Evolutionary conservation across 2,888 invertebrate genomes (phyloP).

Genomic region (Linnaemya tessellans): DNA sequence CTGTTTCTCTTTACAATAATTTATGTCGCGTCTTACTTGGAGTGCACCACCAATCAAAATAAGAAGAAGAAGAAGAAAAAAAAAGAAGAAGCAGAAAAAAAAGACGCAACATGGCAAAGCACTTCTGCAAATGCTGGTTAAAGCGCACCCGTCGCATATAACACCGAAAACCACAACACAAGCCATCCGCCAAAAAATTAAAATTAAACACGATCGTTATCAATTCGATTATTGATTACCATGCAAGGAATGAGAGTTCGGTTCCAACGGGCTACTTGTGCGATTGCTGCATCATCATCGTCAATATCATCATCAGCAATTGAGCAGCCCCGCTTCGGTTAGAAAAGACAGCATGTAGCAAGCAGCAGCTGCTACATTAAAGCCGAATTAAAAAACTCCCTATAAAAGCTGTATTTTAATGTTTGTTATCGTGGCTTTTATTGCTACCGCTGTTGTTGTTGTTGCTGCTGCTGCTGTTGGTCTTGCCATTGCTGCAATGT

Average conservation of each 20-base stretch:
- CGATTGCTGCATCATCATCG: conserved; percentile 62
- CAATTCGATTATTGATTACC: conserved; percentile 83
- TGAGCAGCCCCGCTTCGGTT: conserved; percentile 40
- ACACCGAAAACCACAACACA: conserved; percentile 72
- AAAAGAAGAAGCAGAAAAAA: conserved; percentile 35
- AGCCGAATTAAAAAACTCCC: conserved; percentile 65
- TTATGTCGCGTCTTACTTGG: conserved; percentile 71
- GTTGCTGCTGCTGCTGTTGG: background rate
- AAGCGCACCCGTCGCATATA: conserved; percentile 80
- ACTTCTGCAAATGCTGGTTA: conserved; percentile 75
- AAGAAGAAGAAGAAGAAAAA: conserved; percentile 20
- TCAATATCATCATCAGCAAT: background rate
- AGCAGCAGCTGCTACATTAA: conserved; percentile 58
- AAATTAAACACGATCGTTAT: conserved; percentile 81
- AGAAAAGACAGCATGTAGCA: conserved; percentile 49
- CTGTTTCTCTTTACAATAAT: conserved; percentile 67
- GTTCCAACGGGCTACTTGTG: conserved; percentile 71
- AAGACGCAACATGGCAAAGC: conserved; percentile 67
- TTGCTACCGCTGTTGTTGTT: conserved; percentile 16
- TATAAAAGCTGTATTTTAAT: conserved; percentile 56
- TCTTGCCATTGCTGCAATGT: conserved; percentile 6
- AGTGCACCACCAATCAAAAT: conserved; percentile 60
- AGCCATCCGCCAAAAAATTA: conserved; percentile 71
- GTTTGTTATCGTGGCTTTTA: conserved; percentile 34
- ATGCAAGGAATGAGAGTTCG: conserved; percentile 75